These are phyloP conservation scores for Hippocampus barbouri DNA, from an alignment of 2,113 vertebrate genomes.

Conservation along the genomic window DNA sequence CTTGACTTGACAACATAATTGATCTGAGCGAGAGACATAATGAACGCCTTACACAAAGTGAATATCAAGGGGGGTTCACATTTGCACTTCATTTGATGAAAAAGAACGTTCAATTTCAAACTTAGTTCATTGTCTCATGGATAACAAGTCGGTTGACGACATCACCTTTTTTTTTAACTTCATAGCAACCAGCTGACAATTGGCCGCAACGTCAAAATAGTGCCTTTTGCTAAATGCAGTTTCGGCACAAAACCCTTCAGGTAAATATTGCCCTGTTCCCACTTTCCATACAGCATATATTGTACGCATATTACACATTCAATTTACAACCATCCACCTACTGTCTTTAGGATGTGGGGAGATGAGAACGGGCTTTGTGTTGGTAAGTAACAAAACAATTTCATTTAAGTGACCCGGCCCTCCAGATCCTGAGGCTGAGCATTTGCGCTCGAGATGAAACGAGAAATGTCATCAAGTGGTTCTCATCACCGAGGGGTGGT, in stretches of 20 bases:
- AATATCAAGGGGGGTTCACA: constrained; percentile 54
- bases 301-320: neutral
- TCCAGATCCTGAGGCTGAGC: constrained; percentile 39
- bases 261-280: neutral
- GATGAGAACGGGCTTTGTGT: constrained; percentile 34
- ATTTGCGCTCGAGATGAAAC: constrained; percentile 50
- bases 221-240: neutral
- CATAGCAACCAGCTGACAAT: neutral
- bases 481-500: constrained; percentile 52
- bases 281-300: neutral
- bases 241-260: neutral
- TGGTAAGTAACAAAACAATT: constrained; percentile 35
- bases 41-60: constrained; percentile 53
- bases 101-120: constrained; percentile 56
- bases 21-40: constrained; percentile 63
- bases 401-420: constrained; percentile 46
- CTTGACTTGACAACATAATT: constrained; percentile 67
- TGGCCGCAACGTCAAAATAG: neutral
- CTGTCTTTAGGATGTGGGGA: constrained; percentile 35
- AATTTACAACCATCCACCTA: neutral
- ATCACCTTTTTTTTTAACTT: neutral
- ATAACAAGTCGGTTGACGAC: neutral
- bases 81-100: constrained; percentile 63
- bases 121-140: constrained; percentile 21
- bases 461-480: constrained; percentile 62